A percentile compares a stretch with the other conserved stretches of the same genome.
These are phyloP conservation scores for Hephaestus fuliginosus DNA, from an alignment of 2,797 vertebrate species.

Conservation along the genomic window DNA sequence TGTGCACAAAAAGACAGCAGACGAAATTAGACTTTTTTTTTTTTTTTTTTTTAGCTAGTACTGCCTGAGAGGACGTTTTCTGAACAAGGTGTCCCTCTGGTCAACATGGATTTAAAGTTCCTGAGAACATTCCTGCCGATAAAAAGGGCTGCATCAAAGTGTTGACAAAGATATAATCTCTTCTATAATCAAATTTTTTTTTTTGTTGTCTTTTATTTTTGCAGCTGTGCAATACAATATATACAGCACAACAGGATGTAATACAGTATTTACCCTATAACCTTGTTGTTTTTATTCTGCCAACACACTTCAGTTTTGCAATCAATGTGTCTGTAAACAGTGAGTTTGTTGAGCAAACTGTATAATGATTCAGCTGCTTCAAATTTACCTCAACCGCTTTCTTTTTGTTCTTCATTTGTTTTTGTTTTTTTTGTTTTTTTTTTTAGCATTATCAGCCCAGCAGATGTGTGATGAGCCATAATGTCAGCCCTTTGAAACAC, in stretches of 20 bases:
- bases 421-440: too few species aligned
- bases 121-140: not conserved
- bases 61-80: not conserved
- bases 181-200: too few species aligned
- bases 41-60: conserved; percentile 1
- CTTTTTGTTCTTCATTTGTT: not conserved
- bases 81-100: not conserved
- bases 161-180: not conserved
- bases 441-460: not conserved
- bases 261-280: not conserved
- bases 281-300: not conserved
- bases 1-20: not conserved
- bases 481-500: not conserved
- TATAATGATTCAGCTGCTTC: conserved; percentile 21
- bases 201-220: not conserved
- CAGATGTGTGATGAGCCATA: not conserved
- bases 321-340: conserved; percentile 9
- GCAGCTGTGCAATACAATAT: not conserved
- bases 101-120: conserved; percentile 4
- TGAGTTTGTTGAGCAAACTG: not conserved
- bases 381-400: not conserved
- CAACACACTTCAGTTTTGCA: conserved; percentile 9
- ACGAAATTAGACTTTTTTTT: not conserved
- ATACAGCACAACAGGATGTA: not conserved
- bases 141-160: not conserved